Conservation (phyloP, 2,797 vertebrate species). For the Chrosomus eos region DNA sequence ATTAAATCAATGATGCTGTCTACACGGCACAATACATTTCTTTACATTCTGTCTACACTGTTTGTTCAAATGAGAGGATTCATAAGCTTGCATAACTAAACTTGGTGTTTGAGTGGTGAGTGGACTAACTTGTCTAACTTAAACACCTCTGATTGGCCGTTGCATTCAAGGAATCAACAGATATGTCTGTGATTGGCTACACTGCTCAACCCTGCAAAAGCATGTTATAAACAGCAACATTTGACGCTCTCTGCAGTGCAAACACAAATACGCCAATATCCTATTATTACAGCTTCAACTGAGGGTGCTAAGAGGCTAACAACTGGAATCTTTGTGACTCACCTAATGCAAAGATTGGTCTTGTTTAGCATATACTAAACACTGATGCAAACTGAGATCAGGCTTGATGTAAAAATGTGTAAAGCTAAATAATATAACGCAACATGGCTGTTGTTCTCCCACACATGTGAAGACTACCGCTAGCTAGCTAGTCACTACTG, state of each 20-base stretch:
- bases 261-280: not conserved
- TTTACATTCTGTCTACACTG: not conserved
- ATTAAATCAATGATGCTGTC: not conserved
- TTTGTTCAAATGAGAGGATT: not conserved
- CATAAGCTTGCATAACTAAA: not conserved
- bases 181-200: not conserved
- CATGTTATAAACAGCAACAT: not conserved
- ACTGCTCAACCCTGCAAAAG: not conserved
- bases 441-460: no score
- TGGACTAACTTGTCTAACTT: not conserved
- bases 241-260: not conserved
- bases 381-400: no score
- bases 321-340: no score
- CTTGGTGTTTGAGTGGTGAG: not conserved
- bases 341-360: not conserved
- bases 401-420: not conserved
- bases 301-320: not conserved
- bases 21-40: not conserved
- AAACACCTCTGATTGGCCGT: not conserved
- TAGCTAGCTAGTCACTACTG: no score
- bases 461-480: no score
- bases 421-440: not conserved
- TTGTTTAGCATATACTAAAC: not conserved
- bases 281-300: no score
- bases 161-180: not conserved